These are phyloP conservation scores for Leptinotarsa tumamoca DNA, from an alignment of 2,888 invertebrate genomes.

Conservation along the genomic window DNA sequence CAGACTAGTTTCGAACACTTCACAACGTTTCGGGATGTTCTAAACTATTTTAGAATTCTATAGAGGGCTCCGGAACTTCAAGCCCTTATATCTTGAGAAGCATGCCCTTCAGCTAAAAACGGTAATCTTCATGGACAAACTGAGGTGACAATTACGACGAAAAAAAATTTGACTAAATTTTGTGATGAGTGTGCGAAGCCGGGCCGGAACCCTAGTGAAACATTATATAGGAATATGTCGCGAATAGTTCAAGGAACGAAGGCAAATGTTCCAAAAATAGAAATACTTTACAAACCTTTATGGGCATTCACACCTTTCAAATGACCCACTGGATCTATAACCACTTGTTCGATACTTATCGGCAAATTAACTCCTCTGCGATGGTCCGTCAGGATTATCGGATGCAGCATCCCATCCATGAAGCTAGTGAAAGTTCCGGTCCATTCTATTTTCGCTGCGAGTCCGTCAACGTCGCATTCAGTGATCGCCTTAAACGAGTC, in stretches of 20 bases:
- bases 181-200: too few relatives aligned
- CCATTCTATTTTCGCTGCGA: not conserved
- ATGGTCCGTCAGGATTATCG: not conserved
- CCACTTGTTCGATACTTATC: not conserved
- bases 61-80: too few relatives aligned
- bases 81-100: too few relatives aligned
- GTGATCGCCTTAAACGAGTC: constrained; percentile 3
- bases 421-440: not conserved
- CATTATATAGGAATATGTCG: not conserved
- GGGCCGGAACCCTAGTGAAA: too few relatives aligned
- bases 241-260: not conserved
- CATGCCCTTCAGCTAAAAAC: too few relatives aligned
- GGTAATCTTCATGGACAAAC: too few relatives aligned
- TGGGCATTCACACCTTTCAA: not conserved
- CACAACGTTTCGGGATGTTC: too few relatives aligned
- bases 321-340: constrained; percentile 11
- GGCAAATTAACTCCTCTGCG: not conserved
- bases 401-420: constrained; percentile 13
- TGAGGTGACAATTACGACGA: too few relatives aligned
- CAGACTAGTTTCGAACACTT: too few relatives aligned
- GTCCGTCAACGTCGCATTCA: not conserved
- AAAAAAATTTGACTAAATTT: too few relatives aligned
- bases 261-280: not conserved
- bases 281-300: not conserved
- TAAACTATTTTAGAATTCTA: too few relatives aligned